Conservation (phyloP, 2,888 invertebrate species). For the Poecilobothrus nobilitatus region DNA sequence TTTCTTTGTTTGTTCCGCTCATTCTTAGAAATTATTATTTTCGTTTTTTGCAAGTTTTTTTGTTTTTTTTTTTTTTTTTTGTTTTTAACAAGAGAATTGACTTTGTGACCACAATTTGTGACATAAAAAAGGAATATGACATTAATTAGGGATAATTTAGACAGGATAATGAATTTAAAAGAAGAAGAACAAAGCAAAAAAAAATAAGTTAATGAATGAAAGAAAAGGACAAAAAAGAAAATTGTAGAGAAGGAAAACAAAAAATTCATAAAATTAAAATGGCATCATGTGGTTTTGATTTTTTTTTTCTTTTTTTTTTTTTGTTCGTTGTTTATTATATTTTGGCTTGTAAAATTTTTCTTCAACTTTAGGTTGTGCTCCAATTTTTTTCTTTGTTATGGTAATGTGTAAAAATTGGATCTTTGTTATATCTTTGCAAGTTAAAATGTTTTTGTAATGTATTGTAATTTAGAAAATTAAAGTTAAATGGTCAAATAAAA, state of each 20-base stretch:
- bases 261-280: neutral
- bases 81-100: neutral
- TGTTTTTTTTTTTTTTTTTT: neutral
- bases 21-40: neutral
- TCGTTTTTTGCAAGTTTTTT: neutral
- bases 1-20: neutral
- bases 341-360: too few relatives aligned
- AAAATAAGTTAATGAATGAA: neutral
- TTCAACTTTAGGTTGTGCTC: too few relatives aligned
- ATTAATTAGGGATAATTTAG: conserved; percentile 4
- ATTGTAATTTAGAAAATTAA: too few relatives aligned
- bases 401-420: too few relatives aligned
- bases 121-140: neutral
- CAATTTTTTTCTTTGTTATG: too few relatives aligned
- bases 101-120: conserved; percentile 3
- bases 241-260: neutral
- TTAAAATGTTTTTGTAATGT: neutral
- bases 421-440: neutral
- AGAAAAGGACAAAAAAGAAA: neutral
- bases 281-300: conserved; percentile 1
- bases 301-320: neutral
- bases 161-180: conserved; percentile 6
- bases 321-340: neutral
- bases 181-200: neutral
- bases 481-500: too few relatives aligned